Conservation (phyloP, 2,888 invertebrate species). For the Trissoscelio sp. region DNA sequence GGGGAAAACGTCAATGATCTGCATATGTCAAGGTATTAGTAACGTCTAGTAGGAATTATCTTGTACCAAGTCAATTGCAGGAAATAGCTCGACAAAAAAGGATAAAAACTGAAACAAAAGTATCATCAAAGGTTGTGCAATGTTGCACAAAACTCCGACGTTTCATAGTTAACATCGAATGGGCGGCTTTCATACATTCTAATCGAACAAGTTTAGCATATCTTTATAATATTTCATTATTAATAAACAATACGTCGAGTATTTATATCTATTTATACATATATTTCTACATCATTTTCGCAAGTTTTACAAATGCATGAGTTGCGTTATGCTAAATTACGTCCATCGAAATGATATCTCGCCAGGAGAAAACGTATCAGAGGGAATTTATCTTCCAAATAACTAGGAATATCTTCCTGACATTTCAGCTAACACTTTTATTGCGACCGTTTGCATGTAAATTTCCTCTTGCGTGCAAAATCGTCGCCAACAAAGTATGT, state of each 20-base stretch:
- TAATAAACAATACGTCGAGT: constrained; percentile 5
- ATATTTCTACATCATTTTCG: constrained; percentile 10
- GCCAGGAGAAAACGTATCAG: constrained; percentile 39
- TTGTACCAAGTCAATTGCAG: not conserved
- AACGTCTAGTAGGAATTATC: not conserved
- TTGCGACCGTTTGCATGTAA: constrained; percentile 27
- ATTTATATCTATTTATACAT: constrained; percentile 8
- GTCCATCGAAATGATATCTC: constrained; percentile 32
- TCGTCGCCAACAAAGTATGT: not conserved
- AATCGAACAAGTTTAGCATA: not conserved
- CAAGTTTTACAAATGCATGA: constrained; percentile 30
- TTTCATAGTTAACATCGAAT: not conserved
- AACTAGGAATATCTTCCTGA: constrained; percentile 5
- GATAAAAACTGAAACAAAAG: not conserved
- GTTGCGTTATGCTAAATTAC: constrained; percentile 39
- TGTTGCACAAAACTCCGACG: not conserved
- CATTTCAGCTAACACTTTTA: constrained; percentile 28
- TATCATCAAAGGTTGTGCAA: constrained; percentile 10
- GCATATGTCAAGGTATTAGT: constrained; percentile 48
- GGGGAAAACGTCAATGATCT: constrained; percentile 40
- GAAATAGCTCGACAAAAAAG: constrained; percentile 6
- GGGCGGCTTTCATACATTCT: constrained; percentile 5
- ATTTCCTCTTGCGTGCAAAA: constrained; percentile 17
- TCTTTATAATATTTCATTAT: constrained; percentile 29
- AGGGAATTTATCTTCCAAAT: constrained; percentile 13